Conservation (phyloP, 2,797 vertebrate species). For the Anomalospiza imberbis region DNA sequence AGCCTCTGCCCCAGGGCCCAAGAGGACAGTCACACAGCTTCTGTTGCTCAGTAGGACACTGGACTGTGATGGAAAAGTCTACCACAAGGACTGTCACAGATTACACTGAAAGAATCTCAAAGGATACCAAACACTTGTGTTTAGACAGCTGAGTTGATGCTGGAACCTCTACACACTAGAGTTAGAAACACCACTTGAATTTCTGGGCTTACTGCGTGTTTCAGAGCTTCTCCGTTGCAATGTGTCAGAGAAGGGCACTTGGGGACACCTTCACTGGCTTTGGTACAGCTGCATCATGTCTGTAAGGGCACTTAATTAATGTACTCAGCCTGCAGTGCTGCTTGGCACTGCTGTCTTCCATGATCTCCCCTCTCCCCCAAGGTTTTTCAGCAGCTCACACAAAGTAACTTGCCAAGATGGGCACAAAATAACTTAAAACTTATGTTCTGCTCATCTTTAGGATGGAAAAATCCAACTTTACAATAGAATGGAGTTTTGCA, state of each 20-base stretch:
- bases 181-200: background rate
- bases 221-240: background rate
- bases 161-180: background rate
- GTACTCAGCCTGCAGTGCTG: background rate
- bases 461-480: background rate
- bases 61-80: background rate
- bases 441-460: background rate
- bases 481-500: background rate
- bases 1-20: background rate
- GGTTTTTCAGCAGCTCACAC: background rate
- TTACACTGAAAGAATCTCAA: background rate
- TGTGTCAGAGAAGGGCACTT: background rate
- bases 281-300: background rate
- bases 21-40: background rate
- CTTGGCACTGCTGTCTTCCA: background rate
- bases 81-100: background rate
- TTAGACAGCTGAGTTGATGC: conserved; percentile 1
- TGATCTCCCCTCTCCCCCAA: background rate
- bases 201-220: background rate
- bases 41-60: background rate
- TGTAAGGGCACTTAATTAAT: background rate
- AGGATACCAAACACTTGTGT: background rate
- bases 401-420: background rate
- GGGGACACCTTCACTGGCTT: background rate
- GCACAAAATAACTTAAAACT: background rate